phyloP scores from a whole-genome alignment of 2,113 vertebrate genomes.

The Prunella himalayana region DNA sequence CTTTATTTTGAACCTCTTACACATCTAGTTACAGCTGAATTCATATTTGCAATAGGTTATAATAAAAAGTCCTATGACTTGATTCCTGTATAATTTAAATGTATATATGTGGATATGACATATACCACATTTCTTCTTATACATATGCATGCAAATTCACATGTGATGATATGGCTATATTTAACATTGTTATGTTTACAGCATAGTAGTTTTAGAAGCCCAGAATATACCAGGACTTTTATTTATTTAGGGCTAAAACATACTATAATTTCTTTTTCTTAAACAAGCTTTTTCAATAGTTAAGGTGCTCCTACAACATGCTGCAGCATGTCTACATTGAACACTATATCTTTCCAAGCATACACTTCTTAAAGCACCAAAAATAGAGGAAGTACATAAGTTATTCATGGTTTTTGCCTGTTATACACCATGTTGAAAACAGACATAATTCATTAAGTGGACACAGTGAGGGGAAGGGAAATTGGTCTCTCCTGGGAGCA shows the following conservation, averaged over 20 bases:
- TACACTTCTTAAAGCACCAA: neutral
- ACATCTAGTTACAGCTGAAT: neutral
- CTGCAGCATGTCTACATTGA: neutral
- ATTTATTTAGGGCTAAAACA: neutral
- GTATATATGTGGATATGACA: neutral
- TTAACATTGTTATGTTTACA: neutral
- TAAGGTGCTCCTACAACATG: neutral
- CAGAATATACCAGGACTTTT: neutral
- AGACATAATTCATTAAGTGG: neutral
- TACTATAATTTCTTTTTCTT: neutral
- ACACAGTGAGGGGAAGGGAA: neutral
- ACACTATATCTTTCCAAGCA: neutral
- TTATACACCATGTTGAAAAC: neutral
- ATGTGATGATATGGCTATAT: neutral
- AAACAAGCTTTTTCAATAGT: neutral
- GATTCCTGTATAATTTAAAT: neutral
- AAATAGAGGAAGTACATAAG: neutral
- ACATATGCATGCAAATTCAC: neutral
- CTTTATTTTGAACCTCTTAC: neutral
- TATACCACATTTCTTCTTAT: neutral
- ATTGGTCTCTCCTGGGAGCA: neutral
- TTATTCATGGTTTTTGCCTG: neutral
- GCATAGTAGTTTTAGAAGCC: neutral
- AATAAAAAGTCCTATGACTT: neutral
- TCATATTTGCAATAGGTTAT: neutral